phyloP scores from a whole-genome alignment of 2,888 invertebrate species.

The Hanleya hanleyi region DNA sequence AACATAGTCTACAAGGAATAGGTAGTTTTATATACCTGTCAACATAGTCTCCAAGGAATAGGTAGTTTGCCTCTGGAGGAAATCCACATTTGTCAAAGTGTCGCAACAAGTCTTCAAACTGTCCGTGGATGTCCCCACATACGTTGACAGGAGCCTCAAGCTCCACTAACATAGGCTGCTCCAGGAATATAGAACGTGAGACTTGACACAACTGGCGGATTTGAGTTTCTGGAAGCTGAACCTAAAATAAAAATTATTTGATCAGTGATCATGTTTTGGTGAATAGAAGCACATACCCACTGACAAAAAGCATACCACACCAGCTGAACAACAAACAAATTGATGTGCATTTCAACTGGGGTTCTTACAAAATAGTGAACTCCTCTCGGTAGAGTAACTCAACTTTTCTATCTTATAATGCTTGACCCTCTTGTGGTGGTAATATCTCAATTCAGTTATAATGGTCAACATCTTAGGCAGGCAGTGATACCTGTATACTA shows the following conservation, averaged over 20 bases:
- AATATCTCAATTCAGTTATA: no score
- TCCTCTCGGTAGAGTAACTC: no score
- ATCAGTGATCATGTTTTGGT: no score
- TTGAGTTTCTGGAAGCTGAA: slow-evolving; percentile 72
- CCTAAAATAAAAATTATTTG: slow-evolving; percentile 49
- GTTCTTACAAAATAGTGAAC: no score
- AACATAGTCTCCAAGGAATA: slow-evolving; percentile 77
- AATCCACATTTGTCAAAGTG: slow-evolving; percentile 76
- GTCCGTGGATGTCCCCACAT: slow-evolving; percentile 77
- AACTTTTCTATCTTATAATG: no score
- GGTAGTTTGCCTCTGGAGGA: slow-evolving; percentile 76
- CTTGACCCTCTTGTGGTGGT: no score
- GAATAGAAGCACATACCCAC: not conserved
- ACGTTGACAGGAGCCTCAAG: slow-evolving; percentile 76
- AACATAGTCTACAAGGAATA: no score
- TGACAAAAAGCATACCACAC: not conserved
- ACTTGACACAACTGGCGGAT: slow-evolving; percentile 74
- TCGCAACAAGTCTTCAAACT: slow-evolving; percentile 76
- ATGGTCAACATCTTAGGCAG: no score
- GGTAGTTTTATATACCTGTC: slow-evolving; percentile 73
- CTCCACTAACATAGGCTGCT: slow-evolving; percentile 76
- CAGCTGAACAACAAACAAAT: not conserved
- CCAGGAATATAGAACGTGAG: slow-evolving; percentile 73
- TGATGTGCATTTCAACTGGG: no score
- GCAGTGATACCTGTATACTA: no score